Conservation (phyloP, 2,797 vertebrate genomes). For the Cacajao melanocephalus region DNA sequence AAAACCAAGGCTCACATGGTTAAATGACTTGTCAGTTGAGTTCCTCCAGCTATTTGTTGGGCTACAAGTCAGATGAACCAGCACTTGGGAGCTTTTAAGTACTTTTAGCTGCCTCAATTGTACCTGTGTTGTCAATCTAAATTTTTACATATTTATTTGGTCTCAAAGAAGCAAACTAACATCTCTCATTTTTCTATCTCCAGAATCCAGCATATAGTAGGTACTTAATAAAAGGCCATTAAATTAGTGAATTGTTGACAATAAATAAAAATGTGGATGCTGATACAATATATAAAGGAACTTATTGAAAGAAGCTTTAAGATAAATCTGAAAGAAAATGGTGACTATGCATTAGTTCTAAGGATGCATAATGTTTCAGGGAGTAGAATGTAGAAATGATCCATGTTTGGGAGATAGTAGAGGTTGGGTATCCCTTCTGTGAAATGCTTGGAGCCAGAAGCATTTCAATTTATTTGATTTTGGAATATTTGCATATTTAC, state of each 20-base stretch:
- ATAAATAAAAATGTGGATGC: constrained; percentile 25
- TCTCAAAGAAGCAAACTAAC: background rate
- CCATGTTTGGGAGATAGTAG: background rate
- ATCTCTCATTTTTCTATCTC: background rate
- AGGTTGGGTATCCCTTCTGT: background rate
- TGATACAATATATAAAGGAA: background rate
- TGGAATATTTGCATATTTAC: background rate
- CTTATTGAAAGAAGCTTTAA: background rate
- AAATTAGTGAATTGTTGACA: background rate
- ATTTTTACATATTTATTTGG: background rate
- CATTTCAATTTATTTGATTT: background rate
- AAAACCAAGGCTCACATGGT: background rate
- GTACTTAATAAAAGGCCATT: background rate
- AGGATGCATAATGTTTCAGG: background rate
- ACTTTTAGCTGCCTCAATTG: background rate
- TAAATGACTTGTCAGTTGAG: background rate
- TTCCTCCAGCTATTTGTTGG: background rate
- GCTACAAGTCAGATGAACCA: background rate
- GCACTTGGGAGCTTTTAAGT: background rate
- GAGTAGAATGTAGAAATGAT: background rate
- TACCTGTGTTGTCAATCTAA: constrained; percentile 3
- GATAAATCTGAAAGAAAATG: constrained; percentile 5
- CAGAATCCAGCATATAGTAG: background rate
- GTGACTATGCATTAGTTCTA: background rate
- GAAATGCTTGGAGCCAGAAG: background rate